Percentiles rank a stretch among this genome's conserved stretches.
phyloP scores from a whole-genome alignment of 1,140 invertebrate genomes.

The Dendroctonus valens region DNA sequence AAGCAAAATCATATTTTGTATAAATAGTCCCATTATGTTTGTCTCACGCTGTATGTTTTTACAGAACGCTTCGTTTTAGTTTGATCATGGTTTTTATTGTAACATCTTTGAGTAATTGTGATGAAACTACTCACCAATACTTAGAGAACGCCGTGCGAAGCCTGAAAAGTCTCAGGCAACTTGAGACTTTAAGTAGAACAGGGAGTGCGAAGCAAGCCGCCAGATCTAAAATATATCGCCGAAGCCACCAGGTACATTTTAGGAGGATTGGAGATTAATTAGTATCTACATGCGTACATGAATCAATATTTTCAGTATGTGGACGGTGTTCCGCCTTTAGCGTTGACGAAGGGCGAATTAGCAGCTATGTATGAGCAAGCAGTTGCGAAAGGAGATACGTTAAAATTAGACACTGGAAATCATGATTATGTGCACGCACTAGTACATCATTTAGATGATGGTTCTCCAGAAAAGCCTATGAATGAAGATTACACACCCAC shows the following conservation, averaged over 20 bases:
- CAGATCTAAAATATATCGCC: conserved; percentile 8
- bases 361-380: conserved; percentile 45
- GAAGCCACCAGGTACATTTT: conserved; percentile 15
- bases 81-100: conserved; percentile 19
- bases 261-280: not conserved
- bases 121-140: conserved; percentile 39
- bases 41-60: conserved; percentile 2
- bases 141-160: conserved; percentile 46
- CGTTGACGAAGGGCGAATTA: conserved; percentile 45
- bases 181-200: conserved; percentile 32
- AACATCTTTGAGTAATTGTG: conserved; percentile 13
- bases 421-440: conserved; percentile 40
- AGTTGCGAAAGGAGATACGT: conserved; percentile 44
- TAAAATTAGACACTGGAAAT: conserved; percentile 42
- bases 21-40: not conserved
- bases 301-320: not conserved
- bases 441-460: conserved; percentile 43
- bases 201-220: conserved; percentile 13
- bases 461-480: conserved; percentile 9
- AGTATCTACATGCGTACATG: not conserved
- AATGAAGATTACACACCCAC: not conserved
- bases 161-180: conserved; percentile 39
- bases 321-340: conserved; percentile 39
- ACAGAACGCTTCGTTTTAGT: conserved; percentile 14
- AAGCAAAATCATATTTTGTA: not conserved